Evolutionary conservation across 53 echinoderm and acorn worm species (phyloP), one percentile per base, ranked within the genome.

Genomic region (Echinarachnius parma): DNA sequence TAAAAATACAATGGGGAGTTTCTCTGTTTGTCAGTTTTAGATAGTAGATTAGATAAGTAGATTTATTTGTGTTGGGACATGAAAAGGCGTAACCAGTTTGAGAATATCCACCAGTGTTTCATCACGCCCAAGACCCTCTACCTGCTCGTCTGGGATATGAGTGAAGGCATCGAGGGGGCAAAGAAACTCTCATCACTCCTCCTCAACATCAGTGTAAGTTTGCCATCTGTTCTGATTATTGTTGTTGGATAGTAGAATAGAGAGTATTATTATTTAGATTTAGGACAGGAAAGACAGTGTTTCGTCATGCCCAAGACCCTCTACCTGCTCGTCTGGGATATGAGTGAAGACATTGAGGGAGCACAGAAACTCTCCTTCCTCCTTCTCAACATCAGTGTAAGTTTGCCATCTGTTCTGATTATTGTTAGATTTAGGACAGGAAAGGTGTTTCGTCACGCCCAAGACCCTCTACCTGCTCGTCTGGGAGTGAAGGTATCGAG

Each of bases 41-140:
- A n/a, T n/a, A n/a, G n/a, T n/a, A n/a, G n/a, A n/a, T n/a, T n/a
- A n/a, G n/a, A n/a, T n/a, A n/a, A n/a, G n/a, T n/a, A n/a, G n/a
- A n/a, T n/a, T n/a, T n/a, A n/a, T n/a, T 80, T 76, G 4, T 75
- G 69, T 1, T 91, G 91, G 91, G 91, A 91, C 59, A 76, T 91
- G 76, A 82, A 86, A 58, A 86, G 91, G 23, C 79, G 82, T 5
- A 80, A 86, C 37, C 46, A 82, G 33, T 86, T 80, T 69, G 76
- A 86, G 53, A 76, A 61, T 2, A 83, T 86, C 31, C 80, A 83
- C 37, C 91, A 86, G 53, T 86, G 91, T 45, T 86, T 91, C 46
- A 30, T 86, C 20, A 91, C 91, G 0, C 34, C 86, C 33, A 79
- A 62, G 63, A 80, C 83, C 37, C 69, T 91, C 49, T 91, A 91